These are phyloP conservation scores for Ferdinandea cuprea DNA, from an alignment of 2,888 invertebrate species.

Conservation along the genomic window DNA sequence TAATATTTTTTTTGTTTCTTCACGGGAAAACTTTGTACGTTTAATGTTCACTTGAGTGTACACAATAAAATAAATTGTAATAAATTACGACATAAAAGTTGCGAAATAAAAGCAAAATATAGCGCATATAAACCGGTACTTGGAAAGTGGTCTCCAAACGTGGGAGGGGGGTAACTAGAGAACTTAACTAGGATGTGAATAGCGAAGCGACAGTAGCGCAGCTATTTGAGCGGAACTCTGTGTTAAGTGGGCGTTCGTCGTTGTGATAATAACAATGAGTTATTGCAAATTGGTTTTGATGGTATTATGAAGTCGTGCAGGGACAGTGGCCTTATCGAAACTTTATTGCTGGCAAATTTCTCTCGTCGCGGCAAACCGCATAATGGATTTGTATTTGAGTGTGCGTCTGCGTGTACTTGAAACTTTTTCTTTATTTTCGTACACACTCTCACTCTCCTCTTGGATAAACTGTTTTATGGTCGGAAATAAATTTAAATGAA, in stretches of 20 bases:
- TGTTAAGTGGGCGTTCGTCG: constrained; percentile 43
- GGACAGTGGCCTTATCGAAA: constrained; percentile 36
- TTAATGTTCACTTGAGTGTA: constrained; percentile 70
- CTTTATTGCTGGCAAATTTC: constrained; percentile 35
- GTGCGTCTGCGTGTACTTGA: too few species aligned
- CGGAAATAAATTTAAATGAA: constrained; percentile 23
- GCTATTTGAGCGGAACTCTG: constrained; percentile 20
- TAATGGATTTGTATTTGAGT: constrained; percentile 3
- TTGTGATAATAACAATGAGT: constrained; percentile 51
- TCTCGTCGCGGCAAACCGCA: not conserved
- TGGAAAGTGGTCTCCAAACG: not conserved
- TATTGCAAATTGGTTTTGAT: constrained; percentile 57
- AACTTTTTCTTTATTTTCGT: constrained; percentile 5
- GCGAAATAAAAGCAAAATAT: constrained; percentile 61
- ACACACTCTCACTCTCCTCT: too few species aligned
- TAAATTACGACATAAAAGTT: constrained; percentile 57
- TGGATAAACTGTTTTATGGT: constrained; percentile 35
- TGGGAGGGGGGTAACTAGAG: not conserved
- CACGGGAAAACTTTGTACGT: constrained; percentile 41
- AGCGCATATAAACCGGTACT: constrained; percentile 17
- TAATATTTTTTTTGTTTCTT: constrained; percentile 11
- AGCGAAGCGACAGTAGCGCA: not conserved
- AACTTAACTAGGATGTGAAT: not conserved
- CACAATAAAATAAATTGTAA: constrained; percentile 64
- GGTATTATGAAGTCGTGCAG: constrained; percentile 31